Conservation (phyloP, 2,113 vertebrate species). For the Lepisosteus oculatus region DNA sequence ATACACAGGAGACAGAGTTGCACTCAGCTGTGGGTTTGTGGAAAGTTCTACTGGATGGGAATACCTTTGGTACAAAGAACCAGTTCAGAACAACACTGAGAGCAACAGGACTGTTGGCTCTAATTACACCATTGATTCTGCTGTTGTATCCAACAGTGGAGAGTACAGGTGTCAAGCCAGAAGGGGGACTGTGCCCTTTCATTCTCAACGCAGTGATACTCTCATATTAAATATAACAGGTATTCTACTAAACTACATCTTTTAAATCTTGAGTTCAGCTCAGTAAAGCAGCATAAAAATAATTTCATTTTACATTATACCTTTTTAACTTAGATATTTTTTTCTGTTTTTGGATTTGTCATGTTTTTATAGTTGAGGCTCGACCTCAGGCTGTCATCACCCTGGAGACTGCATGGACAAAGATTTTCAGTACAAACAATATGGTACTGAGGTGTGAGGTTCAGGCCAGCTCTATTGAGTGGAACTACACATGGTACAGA, state of each 20-base stretch:
- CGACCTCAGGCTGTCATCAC: neutral
- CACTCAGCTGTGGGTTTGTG: neutral
- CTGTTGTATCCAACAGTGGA: neutral
- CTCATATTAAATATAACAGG: neutral
- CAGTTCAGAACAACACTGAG: neutral
- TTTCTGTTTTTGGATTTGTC: neutral
- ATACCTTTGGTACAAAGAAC: neutral
- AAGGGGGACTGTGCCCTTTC: neutral
- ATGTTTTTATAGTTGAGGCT: neutral
- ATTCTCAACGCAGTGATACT: neutral
- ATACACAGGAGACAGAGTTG: too few relatives aligned
- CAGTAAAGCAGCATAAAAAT: too few relatives aligned
- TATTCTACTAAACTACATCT: neutral
- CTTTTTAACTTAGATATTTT: too few relatives aligned
- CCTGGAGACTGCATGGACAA: neutral
- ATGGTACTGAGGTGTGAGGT: neutral
- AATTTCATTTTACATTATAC: too few relatives aligned
- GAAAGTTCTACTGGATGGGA: too few relatives aligned
- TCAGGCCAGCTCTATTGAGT: neutral
- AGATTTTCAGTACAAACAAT: neutral
- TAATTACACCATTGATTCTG: neutral
- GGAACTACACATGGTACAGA: constrained; percentile 4
- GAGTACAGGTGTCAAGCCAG: neutral
- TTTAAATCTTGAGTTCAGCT: too few relatives aligned
- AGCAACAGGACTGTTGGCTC: neutral